Percentiles rank a stretch among this genome's conserved stretches.
Evolutionary conservation across 1,140 invertebrate genomes (phyloP).

Genomic region (Aphaenogaster ashmeadi): DNA sequence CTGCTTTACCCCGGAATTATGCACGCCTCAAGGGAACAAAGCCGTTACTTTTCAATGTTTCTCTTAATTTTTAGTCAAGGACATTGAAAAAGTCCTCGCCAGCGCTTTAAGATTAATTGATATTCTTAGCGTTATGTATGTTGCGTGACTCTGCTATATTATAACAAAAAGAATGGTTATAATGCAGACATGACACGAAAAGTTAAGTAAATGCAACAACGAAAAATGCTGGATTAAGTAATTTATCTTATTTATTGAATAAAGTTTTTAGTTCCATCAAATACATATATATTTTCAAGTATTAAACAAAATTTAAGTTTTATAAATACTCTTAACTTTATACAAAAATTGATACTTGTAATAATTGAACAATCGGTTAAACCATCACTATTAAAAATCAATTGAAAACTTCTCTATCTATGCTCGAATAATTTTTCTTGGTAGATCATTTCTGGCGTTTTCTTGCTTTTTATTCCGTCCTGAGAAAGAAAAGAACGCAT

Average conservation of each 20-base stretch:
- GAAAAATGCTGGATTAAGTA: background rate
- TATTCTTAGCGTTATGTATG: background rate
- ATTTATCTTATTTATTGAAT: background rate
- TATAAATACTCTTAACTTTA: background rate
- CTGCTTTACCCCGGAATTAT: background rate
- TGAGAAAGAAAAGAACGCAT: background rate
- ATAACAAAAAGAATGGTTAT: background rate
- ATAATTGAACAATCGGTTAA: background rate
- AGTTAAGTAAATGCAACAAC: background rate
- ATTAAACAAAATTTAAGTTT: background rate
- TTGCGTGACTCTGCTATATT: too few species aligned
- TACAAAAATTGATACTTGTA: background rate
- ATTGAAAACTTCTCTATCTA: background rate
- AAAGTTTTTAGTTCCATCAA: background rate
- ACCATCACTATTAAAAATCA: background rate
- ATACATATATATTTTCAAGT: background rate
- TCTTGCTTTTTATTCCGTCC: slow-evolving; percentile 2
- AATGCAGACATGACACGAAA: background rate
- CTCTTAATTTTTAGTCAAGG: slow-evolving; percentile 54
- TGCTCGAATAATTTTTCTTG: background rate
- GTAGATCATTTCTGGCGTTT: background rate
- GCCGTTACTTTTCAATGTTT: background rate
- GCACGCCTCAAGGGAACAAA: background rate
- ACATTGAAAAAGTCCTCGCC: background rate
- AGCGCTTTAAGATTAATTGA: background rate